phyloP scores from a whole-genome alignment of 2,797 vertebrate genomes.

The Malurus splendens region DNA sequence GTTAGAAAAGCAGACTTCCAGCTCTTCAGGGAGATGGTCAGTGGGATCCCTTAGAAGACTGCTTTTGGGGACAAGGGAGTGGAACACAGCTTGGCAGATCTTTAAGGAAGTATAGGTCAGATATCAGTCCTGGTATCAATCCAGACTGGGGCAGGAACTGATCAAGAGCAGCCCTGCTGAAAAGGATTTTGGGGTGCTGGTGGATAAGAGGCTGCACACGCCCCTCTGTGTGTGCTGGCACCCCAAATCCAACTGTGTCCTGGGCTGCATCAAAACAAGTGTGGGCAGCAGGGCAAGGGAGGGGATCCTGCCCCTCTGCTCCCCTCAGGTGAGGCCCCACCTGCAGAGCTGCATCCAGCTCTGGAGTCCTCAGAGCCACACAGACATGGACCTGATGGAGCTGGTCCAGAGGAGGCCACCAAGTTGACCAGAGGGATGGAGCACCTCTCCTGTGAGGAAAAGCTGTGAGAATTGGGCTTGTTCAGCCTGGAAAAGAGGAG shows the following conservation, averaged over 20 bases:
- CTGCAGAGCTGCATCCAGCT: not conserved
- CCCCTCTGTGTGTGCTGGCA: fast-evolving
- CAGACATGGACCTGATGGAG: not conserved
- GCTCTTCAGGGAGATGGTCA: not conserved
- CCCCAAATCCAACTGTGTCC: not conserved
- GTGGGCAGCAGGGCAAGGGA: not conserved
- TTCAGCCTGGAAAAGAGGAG: not conserved
- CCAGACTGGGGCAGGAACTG: not conserved
- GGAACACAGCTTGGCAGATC: not conserved
- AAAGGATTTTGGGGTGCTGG: not conserved
- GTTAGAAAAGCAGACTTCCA: not conserved
- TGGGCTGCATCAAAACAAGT: not conserved
- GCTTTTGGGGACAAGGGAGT: not conserved
- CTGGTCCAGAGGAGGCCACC: not conserved
- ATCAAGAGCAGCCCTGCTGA: not conserved
- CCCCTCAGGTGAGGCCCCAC: not conserved
- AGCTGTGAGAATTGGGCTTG: not conserved
- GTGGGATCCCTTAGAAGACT: not conserved
- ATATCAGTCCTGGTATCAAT: fast-evolving
- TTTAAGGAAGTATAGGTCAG: not conserved
- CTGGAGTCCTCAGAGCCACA: not conserved
- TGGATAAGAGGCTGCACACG: not conserved
- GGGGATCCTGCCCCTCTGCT: not conserved
- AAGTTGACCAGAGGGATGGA: not conserved
- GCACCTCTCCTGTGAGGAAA: not conserved